These are phyloP conservation scores for Channa argus DNA, from an alignment of 2,113 vertebrate genomes.

Conservation along the genomic window DNA sequence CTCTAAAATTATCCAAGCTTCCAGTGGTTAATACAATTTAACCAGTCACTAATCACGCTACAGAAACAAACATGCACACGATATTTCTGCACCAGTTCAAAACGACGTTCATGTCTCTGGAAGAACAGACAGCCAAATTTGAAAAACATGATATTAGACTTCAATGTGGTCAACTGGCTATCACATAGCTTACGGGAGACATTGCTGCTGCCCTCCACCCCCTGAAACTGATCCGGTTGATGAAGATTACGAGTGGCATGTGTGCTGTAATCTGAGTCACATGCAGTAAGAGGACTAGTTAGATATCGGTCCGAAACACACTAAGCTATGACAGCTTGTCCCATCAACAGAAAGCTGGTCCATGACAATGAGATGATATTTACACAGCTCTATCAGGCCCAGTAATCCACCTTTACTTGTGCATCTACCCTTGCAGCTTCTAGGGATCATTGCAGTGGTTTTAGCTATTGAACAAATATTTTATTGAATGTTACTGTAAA, in stretches of 20 bases:
- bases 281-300: constrained; percentile 62
- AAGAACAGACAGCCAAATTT: not conserved
- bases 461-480: not conserved
- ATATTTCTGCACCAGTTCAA: too few species aligned
- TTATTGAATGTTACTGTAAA: not conserved
- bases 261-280: constrained; percentile 77
- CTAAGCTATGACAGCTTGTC: constrained; percentile 13
- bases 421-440: not conserved
- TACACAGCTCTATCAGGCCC: not conserved
- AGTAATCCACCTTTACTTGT: not conserved
- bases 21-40: not conserved
- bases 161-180: constrained; percentile 23
- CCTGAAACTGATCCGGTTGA: constrained; percentile 72
- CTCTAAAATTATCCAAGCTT: not conserved
- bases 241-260: constrained; percentile 72
- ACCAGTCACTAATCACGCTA: too few species aligned
- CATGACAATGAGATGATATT: not conserved
- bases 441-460: not conserved
- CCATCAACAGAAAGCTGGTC: not conserved
- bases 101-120: too few species aligned
- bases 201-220: constrained; percentile 53
- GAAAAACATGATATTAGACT: not conserved
- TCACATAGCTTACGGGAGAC: constrained; percentile 49
- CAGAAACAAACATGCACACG: too few species aligned
- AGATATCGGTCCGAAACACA: constrained; percentile 55